Conservation (phyloP, 2,113 vertebrate genomes). For the Lepisosteus osseus region DNA sequence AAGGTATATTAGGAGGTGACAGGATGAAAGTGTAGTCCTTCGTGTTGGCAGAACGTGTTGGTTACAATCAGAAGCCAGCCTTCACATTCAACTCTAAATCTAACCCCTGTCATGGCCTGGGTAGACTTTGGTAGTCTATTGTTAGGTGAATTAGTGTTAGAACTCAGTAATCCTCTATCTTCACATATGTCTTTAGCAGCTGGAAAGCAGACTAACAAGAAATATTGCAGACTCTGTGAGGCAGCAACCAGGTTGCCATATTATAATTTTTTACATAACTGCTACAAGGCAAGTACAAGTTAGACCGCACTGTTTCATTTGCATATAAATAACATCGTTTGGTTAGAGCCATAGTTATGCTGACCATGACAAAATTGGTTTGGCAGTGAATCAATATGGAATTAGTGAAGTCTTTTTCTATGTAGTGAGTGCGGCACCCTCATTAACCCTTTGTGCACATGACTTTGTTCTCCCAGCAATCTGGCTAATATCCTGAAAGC, state of each 20-base stretch:
- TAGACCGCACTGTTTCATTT: conserved; percentile 14
- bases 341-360: conserved; percentile 5
- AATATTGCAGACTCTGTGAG: background rate
- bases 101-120: no score
- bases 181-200: no score
- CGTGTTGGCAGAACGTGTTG: no score
- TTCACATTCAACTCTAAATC: no score
- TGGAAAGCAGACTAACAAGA: background rate
- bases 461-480: no score
- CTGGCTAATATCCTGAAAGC: background rate
- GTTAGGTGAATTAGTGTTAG: no score
- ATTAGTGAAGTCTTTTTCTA: conserved; percentile 20
- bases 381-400: conserved; percentile 26
- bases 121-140: no score
- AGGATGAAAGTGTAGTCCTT: no score
- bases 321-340: conserved; percentile 34
- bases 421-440: background rate
- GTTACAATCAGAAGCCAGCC: no score
- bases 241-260: background rate
- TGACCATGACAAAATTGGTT: conserved; percentile 19
- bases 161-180: no score
- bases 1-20: no score
- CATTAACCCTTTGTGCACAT: background rate
- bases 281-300: conserved; percentile 6
- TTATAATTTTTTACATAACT: background rate